Percentiles rank a stretch among this genome's conserved stretches.
Conservation (phyloP, 2,888 invertebrate genomes). For the Operophtera brumata region DNA sequence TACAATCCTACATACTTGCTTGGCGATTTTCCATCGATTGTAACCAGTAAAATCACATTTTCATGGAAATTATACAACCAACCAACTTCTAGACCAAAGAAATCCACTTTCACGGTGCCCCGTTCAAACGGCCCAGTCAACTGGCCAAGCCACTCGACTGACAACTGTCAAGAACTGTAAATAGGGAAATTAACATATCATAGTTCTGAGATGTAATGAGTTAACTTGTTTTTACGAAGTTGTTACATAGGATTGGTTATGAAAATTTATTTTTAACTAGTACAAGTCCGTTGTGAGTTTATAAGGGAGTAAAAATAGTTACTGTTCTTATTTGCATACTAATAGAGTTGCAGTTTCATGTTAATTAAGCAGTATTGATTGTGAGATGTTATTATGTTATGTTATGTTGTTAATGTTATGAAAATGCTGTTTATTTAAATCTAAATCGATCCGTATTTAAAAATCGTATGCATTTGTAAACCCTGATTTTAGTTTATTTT, state of each 20-base stretch:
- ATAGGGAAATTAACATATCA: background rate
- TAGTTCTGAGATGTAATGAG: background rate
- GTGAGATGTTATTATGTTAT: too few species aligned
- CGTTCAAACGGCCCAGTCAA: conserved; percentile 44
- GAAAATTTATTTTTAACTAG: background rate
- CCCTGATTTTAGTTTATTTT: too few species aligned
- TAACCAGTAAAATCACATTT: conserved; percentile 46
- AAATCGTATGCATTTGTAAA: too few species aligned
- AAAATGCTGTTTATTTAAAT: too few species aligned
- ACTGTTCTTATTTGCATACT: background rate
- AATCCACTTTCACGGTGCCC: conserved; percentile 53
- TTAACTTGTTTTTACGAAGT: conserved; percentile 4
- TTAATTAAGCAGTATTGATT: background rate
- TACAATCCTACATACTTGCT: conserved; percentile 2
- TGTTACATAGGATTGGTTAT: background rate
- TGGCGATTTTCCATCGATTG: conserved; percentile 56
- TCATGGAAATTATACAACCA: conserved; percentile 54
- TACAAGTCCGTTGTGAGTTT: background rate
- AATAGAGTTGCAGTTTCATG: background rate
- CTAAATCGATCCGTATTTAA: too few species aligned
- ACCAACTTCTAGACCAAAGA: conserved; percentile 12
- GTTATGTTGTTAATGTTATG: too few species aligned
- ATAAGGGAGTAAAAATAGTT: background rate
- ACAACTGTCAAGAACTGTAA: background rate
- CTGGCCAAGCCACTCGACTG: conserved; percentile 30